Percentiles rank a stretch among this genome's conserved stretches.
Conservation (phyloP, 2,888 invertebrate species). For the Drosophila niveifrons region DNA sequence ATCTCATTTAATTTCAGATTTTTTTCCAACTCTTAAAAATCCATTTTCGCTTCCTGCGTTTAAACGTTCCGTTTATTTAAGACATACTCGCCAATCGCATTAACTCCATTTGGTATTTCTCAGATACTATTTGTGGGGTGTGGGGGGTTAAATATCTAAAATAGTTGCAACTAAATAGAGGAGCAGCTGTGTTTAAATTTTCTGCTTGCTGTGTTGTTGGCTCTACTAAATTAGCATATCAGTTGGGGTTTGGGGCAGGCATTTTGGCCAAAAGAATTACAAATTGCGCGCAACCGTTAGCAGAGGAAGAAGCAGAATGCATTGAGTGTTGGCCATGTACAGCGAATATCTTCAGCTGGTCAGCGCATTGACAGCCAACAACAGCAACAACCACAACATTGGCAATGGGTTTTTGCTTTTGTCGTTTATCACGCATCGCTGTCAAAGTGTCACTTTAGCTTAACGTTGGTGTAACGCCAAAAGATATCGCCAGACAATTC, state of each 20-base stretch:
- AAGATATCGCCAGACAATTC: slow-evolving; percentile 67
- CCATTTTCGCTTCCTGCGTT: too few species aligned
- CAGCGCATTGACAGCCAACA: slow-evolving; percentile 36
- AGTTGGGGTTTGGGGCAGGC: slow-evolving; percentile 3
- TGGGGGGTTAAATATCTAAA: slow-evolving; percentile 1
- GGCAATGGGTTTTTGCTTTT: slow-evolving; percentile 50
- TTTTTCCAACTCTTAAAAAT: too few species aligned
- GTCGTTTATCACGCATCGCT: slow-evolving; percentile 84
- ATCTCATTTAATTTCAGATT: too few species aligned
- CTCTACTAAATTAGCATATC: slow-evolving; percentile 43
- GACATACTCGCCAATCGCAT: too few species aligned
- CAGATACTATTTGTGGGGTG: too few species aligned
- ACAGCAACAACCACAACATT: slow-evolving; percentile 32
- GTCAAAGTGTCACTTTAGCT: slow-evolving; percentile 83
- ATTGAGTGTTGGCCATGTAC: slow-evolving; percentile 25
- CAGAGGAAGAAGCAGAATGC: background rate
- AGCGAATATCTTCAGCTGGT: slow-evolving; percentile 24
- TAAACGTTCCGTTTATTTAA: too few species aligned
- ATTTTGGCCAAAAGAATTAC: slow-evolving; percentile 37
- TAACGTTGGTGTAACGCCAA: slow-evolving; percentile 70
- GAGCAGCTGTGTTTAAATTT: slow-evolving; percentile 1
- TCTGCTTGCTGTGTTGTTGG: too few species aligned
- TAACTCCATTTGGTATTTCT: background rate
- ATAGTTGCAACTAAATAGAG: background rate
- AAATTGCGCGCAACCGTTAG: slow-evolving; percentile 61